phyloP scores from a whole-genome alignment of 2,888 invertebrate genomes.

The Pseudanteris insignis region DNA sequence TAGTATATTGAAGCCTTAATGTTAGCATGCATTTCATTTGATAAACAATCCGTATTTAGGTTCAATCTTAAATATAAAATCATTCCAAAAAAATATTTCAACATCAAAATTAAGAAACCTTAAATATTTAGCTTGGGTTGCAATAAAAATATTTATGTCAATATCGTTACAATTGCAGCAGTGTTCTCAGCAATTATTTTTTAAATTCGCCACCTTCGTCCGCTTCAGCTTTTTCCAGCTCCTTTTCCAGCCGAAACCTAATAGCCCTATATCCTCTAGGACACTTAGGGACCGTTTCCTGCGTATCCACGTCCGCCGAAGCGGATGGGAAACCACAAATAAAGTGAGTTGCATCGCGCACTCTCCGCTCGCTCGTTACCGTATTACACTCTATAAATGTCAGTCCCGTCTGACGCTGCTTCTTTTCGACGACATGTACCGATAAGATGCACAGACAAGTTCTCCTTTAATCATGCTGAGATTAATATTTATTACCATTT shows the following conservation, averaged over 20 bases:
- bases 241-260: conserved; percentile 58
- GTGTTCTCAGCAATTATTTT: conserved; percentile 49
- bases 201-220: conserved; percentile 27
- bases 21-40: no score
- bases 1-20: no score
- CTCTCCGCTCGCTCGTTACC: conserved; percentile 27
- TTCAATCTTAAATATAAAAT: no score
- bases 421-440: conserved; percentile 13
- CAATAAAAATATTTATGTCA: no score
- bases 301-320: conserved; percentile 51
- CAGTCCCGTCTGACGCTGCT: conserved; percentile 12
- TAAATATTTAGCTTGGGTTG: no score
- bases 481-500: no score
- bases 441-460: conserved; percentile 6
- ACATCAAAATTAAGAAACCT: no score
- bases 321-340: conserved; percentile 65
- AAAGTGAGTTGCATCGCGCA: conserved; percentile 46
- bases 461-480: background rate
- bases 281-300: conserved; percentile 65
- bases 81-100: no score
- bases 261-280: conserved; percentile 63
- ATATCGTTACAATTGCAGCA: no score
- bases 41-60: no score
- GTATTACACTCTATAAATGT: conserved; percentile 33
- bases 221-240: conserved; percentile 40